These are phyloP conservation scores for Thalpophila matura DNA, from an alignment of 2,888 invertebrate species.

Conservation along the genomic window DNA sequence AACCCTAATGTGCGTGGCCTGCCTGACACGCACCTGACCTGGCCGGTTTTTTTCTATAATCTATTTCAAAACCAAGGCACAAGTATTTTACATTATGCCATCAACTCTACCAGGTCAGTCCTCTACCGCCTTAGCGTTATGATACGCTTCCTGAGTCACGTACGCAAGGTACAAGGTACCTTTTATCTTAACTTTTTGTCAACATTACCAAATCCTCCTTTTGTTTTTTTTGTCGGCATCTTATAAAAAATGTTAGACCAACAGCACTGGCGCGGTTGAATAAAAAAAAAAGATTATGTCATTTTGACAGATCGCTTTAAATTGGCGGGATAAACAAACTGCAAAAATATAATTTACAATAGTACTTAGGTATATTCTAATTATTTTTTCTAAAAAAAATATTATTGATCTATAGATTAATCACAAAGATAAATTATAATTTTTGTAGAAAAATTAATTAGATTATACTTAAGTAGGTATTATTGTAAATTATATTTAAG, in stretches of 20 bases:
- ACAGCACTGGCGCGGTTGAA: not conserved
- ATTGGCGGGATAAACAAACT: slow-evolving; percentile 30
- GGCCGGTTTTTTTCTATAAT: not conserved
- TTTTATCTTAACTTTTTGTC: slow-evolving; percentile 28
- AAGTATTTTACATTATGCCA: not conserved
- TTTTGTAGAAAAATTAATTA: too few relatives aligned
- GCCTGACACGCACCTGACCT: too few relatives aligned
- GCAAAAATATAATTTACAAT: too few relatives aligned
- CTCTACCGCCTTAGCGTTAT: slow-evolving; percentile 12
- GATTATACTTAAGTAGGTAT: too few relatives aligned
- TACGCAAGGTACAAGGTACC: slow-evolving; percentile 34
- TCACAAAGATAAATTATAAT: too few relatives aligned
- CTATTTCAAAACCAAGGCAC: not conserved
- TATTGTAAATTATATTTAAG: too few relatives aligned
- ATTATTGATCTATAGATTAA: too few relatives aligned
- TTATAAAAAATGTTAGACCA: slow-evolving; percentile 20
- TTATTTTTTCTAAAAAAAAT: too few relatives aligned
- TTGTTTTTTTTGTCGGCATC: slow-evolving; percentile 18
- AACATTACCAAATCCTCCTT: not conserved
- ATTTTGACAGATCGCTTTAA: slow-evolving; percentile 17
- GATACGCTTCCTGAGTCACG: slow-evolving; percentile 43
- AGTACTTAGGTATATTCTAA: too few relatives aligned
- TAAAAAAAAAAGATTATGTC: slow-evolving; percentile 16
- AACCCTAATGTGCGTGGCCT: too few relatives aligned
- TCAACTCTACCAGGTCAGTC: slow-evolving; percentile 4